These are phyloP conservation scores for Neosilurus hyrtlii DNA, from an alignment of 2,797 vertebrate species.

Conservation along the genomic window DNA sequence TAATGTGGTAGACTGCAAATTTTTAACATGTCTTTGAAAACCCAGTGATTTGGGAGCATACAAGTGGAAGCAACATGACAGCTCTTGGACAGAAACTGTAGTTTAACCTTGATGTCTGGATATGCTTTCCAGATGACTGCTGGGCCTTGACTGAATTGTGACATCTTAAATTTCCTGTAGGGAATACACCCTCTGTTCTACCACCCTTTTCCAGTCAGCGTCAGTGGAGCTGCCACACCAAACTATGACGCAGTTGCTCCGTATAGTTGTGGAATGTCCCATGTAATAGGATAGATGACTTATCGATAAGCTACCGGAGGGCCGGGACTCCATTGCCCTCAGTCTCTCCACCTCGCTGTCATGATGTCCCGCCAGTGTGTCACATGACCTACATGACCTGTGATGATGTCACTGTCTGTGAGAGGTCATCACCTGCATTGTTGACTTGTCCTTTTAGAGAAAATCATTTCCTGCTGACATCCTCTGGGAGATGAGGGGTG, in stretches of 20 bases:
- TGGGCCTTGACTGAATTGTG: neutral
- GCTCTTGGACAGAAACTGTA: neutral
- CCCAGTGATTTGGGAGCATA: neutral
- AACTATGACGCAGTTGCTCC: neutral
- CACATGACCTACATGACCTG: too few species aligned
- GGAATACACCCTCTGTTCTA: neutral
- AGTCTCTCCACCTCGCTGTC: too few species aligned
- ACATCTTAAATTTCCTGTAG: neutral
- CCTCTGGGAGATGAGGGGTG: too few species aligned
- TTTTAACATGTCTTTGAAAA: neutral
- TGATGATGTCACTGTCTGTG: too few species aligned
- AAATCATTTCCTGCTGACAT: too few species aligned
- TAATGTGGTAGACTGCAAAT: neutral
- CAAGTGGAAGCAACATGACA: neutral
- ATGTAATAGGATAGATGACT: too few species aligned
- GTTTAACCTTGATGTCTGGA: neutral
- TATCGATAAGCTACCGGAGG: too few species aligned
- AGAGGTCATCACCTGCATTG: too few species aligned
- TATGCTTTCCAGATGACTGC: conserved; percentile 5
- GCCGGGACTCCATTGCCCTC: too few species aligned
- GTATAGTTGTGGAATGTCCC: too few species aligned
- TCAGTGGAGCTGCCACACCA: neutral
- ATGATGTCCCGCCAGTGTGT: too few species aligned
- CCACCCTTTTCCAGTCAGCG: neutral
- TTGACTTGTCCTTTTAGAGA: too few species aligned